Base-by-base conservation (phyloP, 2,888 invertebrate genomes). In the Auanema freiburgensis region DNA sequence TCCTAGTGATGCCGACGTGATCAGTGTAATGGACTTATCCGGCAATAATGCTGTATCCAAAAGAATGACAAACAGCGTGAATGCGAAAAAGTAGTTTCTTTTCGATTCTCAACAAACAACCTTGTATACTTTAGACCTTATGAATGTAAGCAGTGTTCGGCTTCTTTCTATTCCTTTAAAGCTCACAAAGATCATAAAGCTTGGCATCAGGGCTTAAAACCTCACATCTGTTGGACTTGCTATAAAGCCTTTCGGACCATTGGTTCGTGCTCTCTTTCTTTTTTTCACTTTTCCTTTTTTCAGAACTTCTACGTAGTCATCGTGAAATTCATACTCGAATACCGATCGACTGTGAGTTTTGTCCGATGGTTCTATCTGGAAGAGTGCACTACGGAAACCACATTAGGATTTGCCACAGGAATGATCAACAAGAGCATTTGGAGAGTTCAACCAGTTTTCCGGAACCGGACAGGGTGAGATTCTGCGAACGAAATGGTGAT, bases 181-280 rank as follows among this genome's bases (percentile, higher is more conserved):
- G 63, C 58, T 14, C 62, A 61, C 57, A 65, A 64, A 41, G 73
- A 71, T 42, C 73, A 73, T 42, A 64, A 64, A 10, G 33, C 53
- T 0, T 51, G 58, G 44, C 73, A 73, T 57, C 60, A 49, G n/a
- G 66, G 65, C 11, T 54, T 68, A 12, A 60, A 61, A 50, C 62
- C 66, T 0, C 69, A 74, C 57, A 51, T 74, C 10, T 74, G 74
- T 46, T 74, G 71, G 71, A 67, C 61, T 16, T 74, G 74, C 24
- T 67, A 74, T 57, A 71, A 71, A 56, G 63, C 74, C 5, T 74
- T 74, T 51, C 55, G 66, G 4, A 74, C 69, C 14, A 57, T 65
- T 14, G 66, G 73, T 71, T 23, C 62, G 51, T 63, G n/a, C n/a
- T n/a, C n/a, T n/a, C n/a, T 14, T 40, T 11, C 10, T 12, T 53